Evolutionary conservation across 2,113 vertebrate species (phyloP).

Genomic region (Xiphorhynchus elegans): DNA sequence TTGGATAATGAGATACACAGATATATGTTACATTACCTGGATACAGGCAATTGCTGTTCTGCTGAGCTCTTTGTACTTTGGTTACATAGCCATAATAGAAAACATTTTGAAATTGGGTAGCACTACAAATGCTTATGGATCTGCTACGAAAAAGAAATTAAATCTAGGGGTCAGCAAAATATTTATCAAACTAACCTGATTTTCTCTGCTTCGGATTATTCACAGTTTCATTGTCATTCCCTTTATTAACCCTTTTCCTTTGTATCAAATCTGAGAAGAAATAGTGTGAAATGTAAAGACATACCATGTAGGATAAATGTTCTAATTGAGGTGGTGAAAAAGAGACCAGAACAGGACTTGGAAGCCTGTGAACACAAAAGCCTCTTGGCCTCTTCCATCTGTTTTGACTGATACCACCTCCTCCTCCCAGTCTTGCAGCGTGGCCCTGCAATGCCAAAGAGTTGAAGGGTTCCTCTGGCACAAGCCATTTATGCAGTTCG

Average conservation of each 20-base stretch:
- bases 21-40: neutral
- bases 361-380: neutral
- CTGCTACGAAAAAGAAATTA: neutral
- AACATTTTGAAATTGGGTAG: neutral
- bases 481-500: fast-evolving
- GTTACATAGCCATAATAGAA: neutral
- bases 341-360: neutral
- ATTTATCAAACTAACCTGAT: neutral
- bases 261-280: neutral
- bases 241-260: neutral
- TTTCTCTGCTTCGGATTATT: neutral
- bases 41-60: neutral
- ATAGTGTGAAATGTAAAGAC: fast-evolving
- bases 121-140: neutral
- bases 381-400: neutral
- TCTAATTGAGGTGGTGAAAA: neutral
- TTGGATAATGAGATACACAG: fast-evolving
- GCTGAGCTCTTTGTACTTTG: neutral
- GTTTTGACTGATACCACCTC: neutral
- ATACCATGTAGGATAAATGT: neutral
- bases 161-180: neutral
- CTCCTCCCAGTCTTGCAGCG: neutral
- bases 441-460: neutral
- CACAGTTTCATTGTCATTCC: neutral
- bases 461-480: neutral